These are phyloP conservation scores for Prunella strophiata DNA, from an alignment of 2,797 vertebrate species.

Conservation along the genomic window DNA sequence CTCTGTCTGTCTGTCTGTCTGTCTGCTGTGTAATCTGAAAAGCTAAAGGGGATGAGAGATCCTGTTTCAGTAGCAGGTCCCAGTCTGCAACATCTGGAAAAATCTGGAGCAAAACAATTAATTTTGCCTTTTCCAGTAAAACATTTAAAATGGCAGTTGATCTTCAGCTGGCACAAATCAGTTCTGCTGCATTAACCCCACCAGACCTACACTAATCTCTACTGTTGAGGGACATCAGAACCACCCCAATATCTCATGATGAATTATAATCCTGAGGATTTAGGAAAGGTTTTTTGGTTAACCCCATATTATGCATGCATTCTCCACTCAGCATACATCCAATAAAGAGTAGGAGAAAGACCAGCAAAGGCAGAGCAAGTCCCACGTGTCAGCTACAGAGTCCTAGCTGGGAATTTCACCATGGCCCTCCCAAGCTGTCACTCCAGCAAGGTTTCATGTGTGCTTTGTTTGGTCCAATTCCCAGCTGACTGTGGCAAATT, in stretches of 20 bases:
- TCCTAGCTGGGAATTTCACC: background rate
- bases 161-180: slow-evolving; percentile 13
- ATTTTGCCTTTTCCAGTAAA: slow-evolving; percentile 10
- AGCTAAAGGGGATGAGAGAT: background rate
- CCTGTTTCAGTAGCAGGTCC: slow-evolving; percentile 27
- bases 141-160: background rate
- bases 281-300: background rate
- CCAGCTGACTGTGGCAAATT: slow-evolving; percentile 1
- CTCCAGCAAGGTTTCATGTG: background rate
- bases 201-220: background rate
- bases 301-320: background rate
- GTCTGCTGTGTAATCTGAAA: slow-evolving; percentile 28
- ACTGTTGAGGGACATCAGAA: background rate
- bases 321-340: background rate
- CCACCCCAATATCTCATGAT: background rate
- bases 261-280: background rate
- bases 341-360: background rate
- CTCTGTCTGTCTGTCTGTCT: background rate
- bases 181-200: slow-evolving; percentile 36
- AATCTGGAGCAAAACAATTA: background rate
- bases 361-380: background rate
- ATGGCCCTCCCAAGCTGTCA: background rate
- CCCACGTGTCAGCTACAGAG: background rate
- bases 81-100: slow-evolving; percentile 2
- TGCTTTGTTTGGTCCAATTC: background rate